Evolutionary conservation across 2,797 vertebrate genomes (phyloP).

Genomic region (Muscicapa comitata): DNA sequence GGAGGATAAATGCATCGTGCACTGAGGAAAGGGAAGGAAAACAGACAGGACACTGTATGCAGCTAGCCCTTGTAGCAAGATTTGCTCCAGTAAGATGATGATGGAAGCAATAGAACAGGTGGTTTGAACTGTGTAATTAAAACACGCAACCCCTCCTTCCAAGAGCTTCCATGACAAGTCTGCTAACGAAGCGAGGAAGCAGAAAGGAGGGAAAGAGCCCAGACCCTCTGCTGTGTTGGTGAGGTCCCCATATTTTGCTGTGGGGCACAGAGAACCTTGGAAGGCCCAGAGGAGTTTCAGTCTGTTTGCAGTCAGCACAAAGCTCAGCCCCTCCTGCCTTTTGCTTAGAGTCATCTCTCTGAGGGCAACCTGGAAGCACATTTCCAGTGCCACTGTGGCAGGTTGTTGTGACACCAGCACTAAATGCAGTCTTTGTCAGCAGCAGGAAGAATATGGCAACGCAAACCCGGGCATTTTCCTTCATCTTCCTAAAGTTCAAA

Average conservation of each 20-base stretch:
- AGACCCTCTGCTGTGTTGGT: neutral
- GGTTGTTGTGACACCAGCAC: neutral
- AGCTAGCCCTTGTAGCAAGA: neutral
- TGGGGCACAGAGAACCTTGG: neutral
- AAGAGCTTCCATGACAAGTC: neutral
- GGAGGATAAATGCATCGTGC: neutral
- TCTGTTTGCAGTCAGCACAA: neutral
- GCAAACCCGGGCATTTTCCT: accelerated
- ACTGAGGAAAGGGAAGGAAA: neutral
- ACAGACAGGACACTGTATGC: neutral
- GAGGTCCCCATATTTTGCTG: neutral
- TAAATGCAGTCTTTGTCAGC: neutral
- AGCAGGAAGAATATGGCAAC: neutral
- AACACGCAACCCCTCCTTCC: neutral
- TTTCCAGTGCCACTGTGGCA: neutral
- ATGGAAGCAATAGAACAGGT: neutral
- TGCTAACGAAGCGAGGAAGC: neutral
- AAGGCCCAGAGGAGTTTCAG: neutral
- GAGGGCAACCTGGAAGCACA: neutral
- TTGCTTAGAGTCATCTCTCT: neutral
- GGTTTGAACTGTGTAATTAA: neutral
- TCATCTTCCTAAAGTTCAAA: neutral
- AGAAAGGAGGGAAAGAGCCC: neutral
- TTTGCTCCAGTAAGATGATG: neutral
- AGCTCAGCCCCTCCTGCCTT: neutral